Base-by-base conservation (phyloP, 2,797 vertebrate genomes). In the Selene dorsalis region DNA sequence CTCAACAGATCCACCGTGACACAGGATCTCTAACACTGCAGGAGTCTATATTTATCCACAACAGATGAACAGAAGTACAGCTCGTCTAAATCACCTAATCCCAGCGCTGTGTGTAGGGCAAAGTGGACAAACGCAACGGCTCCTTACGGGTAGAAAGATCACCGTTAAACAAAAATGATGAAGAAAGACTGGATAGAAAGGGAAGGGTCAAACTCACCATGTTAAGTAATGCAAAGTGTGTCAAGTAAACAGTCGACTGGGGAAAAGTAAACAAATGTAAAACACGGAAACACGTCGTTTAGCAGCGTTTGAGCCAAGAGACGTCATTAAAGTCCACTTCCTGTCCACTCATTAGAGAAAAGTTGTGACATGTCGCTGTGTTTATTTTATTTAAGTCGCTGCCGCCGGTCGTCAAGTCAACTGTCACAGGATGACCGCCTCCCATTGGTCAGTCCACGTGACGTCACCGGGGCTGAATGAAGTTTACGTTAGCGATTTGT, bases 1-100 rank as follows among this genome's bases (percentile, higher is more conserved):
- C 56, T 82, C 67, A 65, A 4, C 69, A 77, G 80, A 67, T 43
- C 74, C 64, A 61, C 82, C 59, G 32, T 84, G 90, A 90, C 80
- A 93, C 79, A 59, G 74, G 87, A 90, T 88, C 89, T 87, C 64
- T 73, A 24, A 75, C 48, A 22, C 75, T 35, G 55, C 68, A 64
- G 39, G 72, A 78, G 82, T 82, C 92, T 94, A 93, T 92, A 90
- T 92, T 87, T 93, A 93, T 83, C 88, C 84, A 0, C 78, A 75
- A 28, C 76, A 87, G 81, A 84, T 32, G 76, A 84, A 68, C 83
- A 58, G 8, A 38, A 79, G 75, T 64, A 88, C 92, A 92, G 88
- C 89, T 79, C 26, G 50, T 79, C 79, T 89, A 86, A 93, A 87
- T 59, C 88, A 76, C 69, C 77, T 93, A 92, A 92, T 91, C 92